phyloP scores from a whole-genome alignment of 1,140 invertebrate genomes.

The Battus philenor region DNA sequence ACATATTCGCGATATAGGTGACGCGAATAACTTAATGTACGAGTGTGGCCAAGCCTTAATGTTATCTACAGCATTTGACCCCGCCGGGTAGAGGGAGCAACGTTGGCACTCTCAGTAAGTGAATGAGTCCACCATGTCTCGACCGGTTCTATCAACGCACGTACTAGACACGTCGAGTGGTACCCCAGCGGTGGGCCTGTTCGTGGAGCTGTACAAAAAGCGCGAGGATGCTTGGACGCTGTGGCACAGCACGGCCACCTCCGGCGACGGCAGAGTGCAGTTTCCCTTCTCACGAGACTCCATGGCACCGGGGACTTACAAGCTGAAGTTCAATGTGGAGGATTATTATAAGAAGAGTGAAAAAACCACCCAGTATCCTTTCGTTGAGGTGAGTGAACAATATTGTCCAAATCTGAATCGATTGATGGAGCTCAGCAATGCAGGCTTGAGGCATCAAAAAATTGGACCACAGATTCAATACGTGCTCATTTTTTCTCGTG shows the following conservation, averaged over 20 bases:
- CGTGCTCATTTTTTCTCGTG: no score
- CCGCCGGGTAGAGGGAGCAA: conserved; percentile 10
- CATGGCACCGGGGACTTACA: conserved; percentile 82
- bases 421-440: no score
- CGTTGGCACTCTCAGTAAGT: neutral
- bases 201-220: conserved; percentile 81
- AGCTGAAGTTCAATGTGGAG: conserved; percentile 84
- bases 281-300: conserved; percentile 79
- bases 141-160: conserved; percentile 78
- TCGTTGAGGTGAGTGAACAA: conserved; percentile 79
- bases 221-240: conserved; percentile 79
- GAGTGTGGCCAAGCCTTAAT: conserved; percentile 9
- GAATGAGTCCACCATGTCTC: conserved; percentile 36
- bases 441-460: no score
- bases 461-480: no score
- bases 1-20: no score
- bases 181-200: conserved; percentile 77
- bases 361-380: conserved; percentile 83
- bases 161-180: conserved; percentile 82
- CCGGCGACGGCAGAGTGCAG: conserved; percentile 80
- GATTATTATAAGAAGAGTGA: conserved; percentile 81
- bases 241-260: conserved; percentile 80
- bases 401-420: no score
- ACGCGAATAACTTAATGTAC: no score
- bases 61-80: conserved; percentile 14